Evolutionary conservation across 2,113 vertebrate genomes (phyloP).

Genomic region (Microcebus griseorufus): DNA sequence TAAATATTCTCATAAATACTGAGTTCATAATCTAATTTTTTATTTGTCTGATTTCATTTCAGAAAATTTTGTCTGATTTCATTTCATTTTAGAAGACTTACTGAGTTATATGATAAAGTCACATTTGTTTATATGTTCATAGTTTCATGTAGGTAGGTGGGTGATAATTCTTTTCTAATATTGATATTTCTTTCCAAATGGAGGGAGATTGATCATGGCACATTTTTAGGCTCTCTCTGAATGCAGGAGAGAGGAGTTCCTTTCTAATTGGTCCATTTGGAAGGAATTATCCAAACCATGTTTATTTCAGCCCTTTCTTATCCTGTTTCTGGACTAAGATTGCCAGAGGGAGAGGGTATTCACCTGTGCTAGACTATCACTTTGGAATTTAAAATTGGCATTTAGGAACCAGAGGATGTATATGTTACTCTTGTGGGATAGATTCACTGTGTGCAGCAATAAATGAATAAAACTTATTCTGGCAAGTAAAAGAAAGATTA

Average conservation of each 20-base stretch:
- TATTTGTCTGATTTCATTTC: not conserved
- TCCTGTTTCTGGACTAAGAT: not conserved
- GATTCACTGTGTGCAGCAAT: not conserved
- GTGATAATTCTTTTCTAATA: not conserved
- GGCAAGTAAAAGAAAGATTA: not conserved
- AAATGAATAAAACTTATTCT: not conserved
- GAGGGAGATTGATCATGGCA: constrained; percentile 74
- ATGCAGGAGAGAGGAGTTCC: constrained; percentile 91
- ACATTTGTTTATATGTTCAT: not conserved
- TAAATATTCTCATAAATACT: not conserved
- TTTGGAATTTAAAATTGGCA: not conserved
- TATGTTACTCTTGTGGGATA: not conserved
- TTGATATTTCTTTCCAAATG: not conserved
- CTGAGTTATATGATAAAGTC: not conserved
- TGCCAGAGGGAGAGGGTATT: not conserved
- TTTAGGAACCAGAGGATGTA: not conserved
- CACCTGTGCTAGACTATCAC: not conserved
- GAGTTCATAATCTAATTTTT: not conserved
- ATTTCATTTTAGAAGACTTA: not conserved
- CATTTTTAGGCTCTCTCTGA: constrained; percentile 93
- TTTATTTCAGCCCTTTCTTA: not conserved
- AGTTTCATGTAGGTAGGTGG: not conserved
- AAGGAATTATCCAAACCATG: not conserved
- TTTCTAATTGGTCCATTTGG: constrained; percentile 91
- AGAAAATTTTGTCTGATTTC: not conserved